Evolutionary conservation across 2,888 invertebrate genomes (phyloP).

Genomic region (Callyntrura sp.): DNA sequence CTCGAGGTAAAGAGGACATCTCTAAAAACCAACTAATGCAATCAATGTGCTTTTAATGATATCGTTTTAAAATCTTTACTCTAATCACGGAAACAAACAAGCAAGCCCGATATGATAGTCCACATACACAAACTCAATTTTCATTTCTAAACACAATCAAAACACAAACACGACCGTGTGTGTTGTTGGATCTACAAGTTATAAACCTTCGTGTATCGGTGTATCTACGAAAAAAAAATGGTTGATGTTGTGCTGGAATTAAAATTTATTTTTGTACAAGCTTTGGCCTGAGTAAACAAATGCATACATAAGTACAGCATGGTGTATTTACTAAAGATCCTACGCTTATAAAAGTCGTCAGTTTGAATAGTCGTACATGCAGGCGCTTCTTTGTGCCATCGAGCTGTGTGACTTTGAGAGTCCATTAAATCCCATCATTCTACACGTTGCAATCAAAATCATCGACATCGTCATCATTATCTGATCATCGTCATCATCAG

Average conservation of each 20-base stretch:
- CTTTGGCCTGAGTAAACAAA: neutral
- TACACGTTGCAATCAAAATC: slow-evolving; percentile 67
- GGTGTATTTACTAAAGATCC: slow-evolving; percentile 12
- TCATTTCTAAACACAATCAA: neutral
- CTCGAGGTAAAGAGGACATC: slow-evolving; percentile 26
- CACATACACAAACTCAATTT: neutral
- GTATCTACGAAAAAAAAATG: neutral
- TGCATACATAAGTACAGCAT: slow-evolving; percentile 21
- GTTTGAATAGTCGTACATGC: neutral
- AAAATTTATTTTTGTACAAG: slow-evolving; percentile 7
- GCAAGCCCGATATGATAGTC: neutral
- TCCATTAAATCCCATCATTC: slow-evolving; percentile 70
- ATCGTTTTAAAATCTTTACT: slow-evolving; percentile 29
- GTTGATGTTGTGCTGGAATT: neutral
- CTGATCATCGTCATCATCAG: slow-evolving; percentile 70
- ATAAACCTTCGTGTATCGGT: neutral
- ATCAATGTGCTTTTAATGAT: slow-evolving; percentile 41
- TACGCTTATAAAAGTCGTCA: slow-evolving; percentile 2
- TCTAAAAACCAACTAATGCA: slow-evolving; percentile 33
- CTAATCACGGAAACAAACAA: slow-evolving; percentile 45
- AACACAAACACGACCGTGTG: neutral
- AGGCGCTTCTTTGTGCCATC: slow-evolving; percentile 54
- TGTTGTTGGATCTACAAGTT: neutral
- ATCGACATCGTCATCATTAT: slow-evolving; percentile 76
- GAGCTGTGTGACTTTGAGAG: slow-evolving; percentile 70